A percentile compares a stretch with the other conserved stretches of the same genome.
Evolutionary conservation across 2,113 vertebrate genomes (phyloP).

Genomic region (Saccopteryx bilineata): DNA sequence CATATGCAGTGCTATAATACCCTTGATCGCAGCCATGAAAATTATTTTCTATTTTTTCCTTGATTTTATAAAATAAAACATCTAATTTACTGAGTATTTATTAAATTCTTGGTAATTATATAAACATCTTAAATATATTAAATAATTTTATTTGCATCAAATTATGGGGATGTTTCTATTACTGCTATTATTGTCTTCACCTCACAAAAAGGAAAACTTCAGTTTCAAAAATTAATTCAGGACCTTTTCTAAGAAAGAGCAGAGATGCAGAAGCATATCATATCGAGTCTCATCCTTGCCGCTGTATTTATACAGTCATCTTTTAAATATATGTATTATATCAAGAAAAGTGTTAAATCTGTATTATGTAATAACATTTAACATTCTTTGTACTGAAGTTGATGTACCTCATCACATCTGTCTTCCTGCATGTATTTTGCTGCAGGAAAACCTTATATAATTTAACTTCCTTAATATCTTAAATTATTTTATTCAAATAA

Average conservation of each 20-base stretch:
- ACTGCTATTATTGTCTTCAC: neutral
- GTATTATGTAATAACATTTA: neutral
- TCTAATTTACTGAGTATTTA: neutral
- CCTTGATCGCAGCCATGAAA: neutral
- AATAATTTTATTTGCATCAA: neutral
- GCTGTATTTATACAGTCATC: neutral
- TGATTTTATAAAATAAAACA: neutral
- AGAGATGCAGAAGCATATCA: neutral
- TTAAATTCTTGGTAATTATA: neutral
- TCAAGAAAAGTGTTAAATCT: neutral
- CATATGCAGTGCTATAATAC: neutral
- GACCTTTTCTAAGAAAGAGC: neutral
- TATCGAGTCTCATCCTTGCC: neutral
- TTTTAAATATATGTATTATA: neutral
- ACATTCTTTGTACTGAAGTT: neutral
- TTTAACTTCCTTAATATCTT: neutral
- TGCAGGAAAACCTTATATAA: neutral
- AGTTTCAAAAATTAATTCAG: neutral
- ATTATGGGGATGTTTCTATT: neutral
- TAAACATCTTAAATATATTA: neutral
- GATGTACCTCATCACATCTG: neutral
- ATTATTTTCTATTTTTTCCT: neutral
- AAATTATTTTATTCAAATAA: conserved; percentile 48
- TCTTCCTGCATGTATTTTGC: neutral
- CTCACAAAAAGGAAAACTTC: neutral